Evolutionary conservation across 2,113 vertebrate genomes (phyloP).

Genomic region (Petaurus breviceps): DNA sequence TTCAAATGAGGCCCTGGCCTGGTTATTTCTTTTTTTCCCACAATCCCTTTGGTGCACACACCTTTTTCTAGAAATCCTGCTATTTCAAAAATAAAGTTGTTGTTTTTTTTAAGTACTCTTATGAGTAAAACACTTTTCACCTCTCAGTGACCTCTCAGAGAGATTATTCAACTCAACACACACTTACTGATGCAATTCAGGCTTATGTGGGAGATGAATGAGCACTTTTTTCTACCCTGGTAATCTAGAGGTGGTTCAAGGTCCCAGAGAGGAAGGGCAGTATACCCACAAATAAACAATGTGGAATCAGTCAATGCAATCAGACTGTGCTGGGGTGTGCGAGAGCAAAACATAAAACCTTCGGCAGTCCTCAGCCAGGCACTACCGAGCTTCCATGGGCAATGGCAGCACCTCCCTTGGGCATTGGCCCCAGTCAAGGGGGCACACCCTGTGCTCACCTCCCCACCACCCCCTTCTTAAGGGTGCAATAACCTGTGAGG

Average conservation of each 20-base stretch:
- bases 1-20: not conserved
- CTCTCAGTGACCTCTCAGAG: not conserved
- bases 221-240: not conserved
- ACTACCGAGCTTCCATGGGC: not conserved
- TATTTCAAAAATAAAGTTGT: not conserved
- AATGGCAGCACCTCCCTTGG: not conserved
- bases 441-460: too few relatives aligned
- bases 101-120: not conserved
- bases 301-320: not conserved
- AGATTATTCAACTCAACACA: constrained; percentile 1
- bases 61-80: not conserved
- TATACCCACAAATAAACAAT: not conserved
- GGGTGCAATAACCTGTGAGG: not conserved
- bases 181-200: not conserved
- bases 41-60: not conserved
- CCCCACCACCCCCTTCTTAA: too few relatives aligned
- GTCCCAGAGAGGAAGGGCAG: not conserved
- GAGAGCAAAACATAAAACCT: not conserved
- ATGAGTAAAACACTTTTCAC: not conserved
- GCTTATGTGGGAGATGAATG: not conserved
- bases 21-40: not conserved
- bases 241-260: not conserved
- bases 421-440: too few relatives aligned
- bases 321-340: not conserved
- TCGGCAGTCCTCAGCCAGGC: not conserved